phyloP scores from a whole-genome alignment of 2,888 invertebrate species.

The Drosophila testacea region DNA sequence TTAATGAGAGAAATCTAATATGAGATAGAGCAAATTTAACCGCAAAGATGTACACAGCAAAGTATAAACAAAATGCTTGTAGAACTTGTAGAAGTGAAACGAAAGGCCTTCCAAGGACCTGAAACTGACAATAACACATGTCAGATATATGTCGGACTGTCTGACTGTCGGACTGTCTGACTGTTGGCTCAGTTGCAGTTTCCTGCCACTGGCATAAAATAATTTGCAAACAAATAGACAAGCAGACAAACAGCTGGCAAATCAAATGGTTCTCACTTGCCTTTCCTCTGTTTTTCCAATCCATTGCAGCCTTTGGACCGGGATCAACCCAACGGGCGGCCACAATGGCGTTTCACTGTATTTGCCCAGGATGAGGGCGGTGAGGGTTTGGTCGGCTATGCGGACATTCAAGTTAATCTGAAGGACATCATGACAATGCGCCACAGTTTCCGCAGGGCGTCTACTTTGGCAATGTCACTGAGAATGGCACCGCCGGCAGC shows the following conservation, averaged over 20 bases:
- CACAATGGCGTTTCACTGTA: constrained; percentile 97
- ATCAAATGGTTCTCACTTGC: constrained; percentile 49
- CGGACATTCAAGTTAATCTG: constrained; percentile 98
- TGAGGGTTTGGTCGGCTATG: constrained; percentile 97
- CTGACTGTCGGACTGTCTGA: neutral
- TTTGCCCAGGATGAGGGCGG: constrained; percentile 98
- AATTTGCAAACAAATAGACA: constrained; percentile 67
- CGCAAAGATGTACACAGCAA: constrained; percentile 24
- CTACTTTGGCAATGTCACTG: constrained; percentile 97
- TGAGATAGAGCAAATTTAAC: constrained; percentile 43
- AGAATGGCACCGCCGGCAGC: constrained; percentile 98
- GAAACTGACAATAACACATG: constrained; percentile 55
- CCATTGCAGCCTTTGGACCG: constrained; percentile 93
- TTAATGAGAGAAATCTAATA: constrained; percentile 75
- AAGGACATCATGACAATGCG: constrained; percentile 98
- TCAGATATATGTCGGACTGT: constrained; percentile 6
- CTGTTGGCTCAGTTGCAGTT: constrained; percentile 44
- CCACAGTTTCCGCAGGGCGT: constrained; percentile 97
- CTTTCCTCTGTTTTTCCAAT: neutral
- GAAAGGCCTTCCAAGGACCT: constrained; percentile 16
- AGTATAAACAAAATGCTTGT: constrained; percentile 13
- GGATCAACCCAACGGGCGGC: constrained; percentile 97
- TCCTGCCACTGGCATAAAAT: constrained; percentile 64
- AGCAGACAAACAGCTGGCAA: constrained; percentile 60
- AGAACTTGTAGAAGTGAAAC: neutral